These are phyloP conservation scores for Amphipyra berbera DNA, from an alignment of 2,888 invertebrate genomes.

Conservation along the genomic window DNA sequence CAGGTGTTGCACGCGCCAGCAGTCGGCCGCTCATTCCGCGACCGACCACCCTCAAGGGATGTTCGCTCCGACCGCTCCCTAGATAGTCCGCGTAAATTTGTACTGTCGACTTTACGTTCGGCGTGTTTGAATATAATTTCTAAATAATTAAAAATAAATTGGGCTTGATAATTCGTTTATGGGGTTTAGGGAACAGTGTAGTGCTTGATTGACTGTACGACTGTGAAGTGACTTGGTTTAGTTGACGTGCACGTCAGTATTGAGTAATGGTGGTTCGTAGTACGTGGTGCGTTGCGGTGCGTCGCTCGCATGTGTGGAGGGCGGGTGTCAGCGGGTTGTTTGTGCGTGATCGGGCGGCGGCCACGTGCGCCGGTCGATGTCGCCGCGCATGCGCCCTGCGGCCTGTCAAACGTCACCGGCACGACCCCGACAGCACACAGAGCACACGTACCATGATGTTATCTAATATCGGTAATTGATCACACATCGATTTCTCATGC, in stretches of 20 bases:
- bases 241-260: conserved; percentile 33
- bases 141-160: neutral
- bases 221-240: conserved; percentile 48
- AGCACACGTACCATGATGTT: conserved; percentile 52
- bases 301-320: conserved; percentile 40
- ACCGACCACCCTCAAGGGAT: conserved; percentile 63
- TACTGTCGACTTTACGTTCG: conserved; percentile 8
- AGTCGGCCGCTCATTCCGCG: conserved; percentile 71
- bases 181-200: conserved; percentile 16
- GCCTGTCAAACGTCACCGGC: conserved; percentile 70
- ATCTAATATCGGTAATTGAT: conserved; percentile 65
- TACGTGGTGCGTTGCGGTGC: conserved; percentile 42
- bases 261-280: conserved; percentile 42
- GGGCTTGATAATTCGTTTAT: neutral
- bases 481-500: conserved; percentile 59
- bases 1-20: conserved; percentile 78
- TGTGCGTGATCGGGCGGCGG: conserved; percentile 64
- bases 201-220: conserved; percentile 34
- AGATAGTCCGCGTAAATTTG: conserved; percentile 16
- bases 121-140: conserved; percentile 1
- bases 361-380: conserved; percentile 86
- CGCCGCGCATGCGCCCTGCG: conserved; percentile 76
- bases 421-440: conserved; percentile 43
- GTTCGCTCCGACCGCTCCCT: conserved; percentile 54
- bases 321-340: conserved; percentile 62